Base-by-base conservation (phyloP, 30 jellyfish, hydroid and myxozoan species). In the Hydractinia echinata region DNA sequence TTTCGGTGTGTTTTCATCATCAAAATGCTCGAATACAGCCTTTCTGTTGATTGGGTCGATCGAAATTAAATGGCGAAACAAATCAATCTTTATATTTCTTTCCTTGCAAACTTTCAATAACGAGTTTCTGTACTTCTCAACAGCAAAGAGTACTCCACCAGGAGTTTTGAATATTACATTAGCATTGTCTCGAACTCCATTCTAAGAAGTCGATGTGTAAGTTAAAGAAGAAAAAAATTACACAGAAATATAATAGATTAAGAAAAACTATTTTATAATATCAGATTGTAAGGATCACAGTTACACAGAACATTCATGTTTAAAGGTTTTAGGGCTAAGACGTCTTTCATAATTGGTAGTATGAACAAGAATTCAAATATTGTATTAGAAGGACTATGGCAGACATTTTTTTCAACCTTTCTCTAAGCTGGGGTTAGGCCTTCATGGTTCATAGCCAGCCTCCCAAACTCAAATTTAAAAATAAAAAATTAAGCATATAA, bases 1-100 rank as follows among this genome's bases (percentile, higher is more conserved):
- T 16, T 76, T 83, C 5, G 94, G 90, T 53, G 92, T 81, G 51
- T 61, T 70, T 11, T 60, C 50, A 79, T 79, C 93, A 67, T 91
- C 93, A 14, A 87, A 86, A 72, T 73, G 66, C 66, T 91, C 96
- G 67, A 91, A 91, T 4, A 88, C 69, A 5, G 95, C 98, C 70
- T 72, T 82, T 67, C 84, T 86, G 53, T 54, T 68, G 14, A 70
- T 81, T 8, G 96, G 82, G 61, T 91, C 89, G 54, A 91, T 62
- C 77, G 67, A 88, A 5, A 91, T 76, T 55, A 91, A 83, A 67
- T 91, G 78, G 49, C 87, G 94, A 7, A 82, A 50, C 67, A 62
- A 72, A 67, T 91, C 79, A 50, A 91, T 76, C 13, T 86, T 78
- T 8, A 91, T 82, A 81, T 80, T 92, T 55, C 98, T 67, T 8